Base-by-base conservation (phyloP, 2,888 invertebrate species). In the Tinea pellionella region DNA sequence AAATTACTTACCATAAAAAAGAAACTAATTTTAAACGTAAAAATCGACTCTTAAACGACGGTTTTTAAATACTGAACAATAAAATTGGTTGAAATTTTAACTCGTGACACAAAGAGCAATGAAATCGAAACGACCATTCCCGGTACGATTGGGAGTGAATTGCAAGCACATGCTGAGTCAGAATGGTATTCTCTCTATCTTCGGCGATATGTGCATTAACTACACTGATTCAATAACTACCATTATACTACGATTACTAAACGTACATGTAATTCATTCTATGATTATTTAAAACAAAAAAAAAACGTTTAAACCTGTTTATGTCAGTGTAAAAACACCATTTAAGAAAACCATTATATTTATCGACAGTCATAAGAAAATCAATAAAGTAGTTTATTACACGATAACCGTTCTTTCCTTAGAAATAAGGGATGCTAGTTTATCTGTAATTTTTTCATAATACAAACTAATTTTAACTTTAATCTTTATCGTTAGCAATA, bases 151-250 rank as follows among this genome's bases (percentile, higher is more conserved):
- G 15, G 3, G 15, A 9, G 47, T 47, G 15, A 16, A 47, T 47
- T 47, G 47, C 47, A 47, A 15, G 16, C 47, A 9, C 47, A 15
- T n/a, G 16, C 47, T 41, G 8, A 41, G 41, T 12, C 12, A 41
- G 41, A 41, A 41, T 41, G 13, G 13, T 6, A 41, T 41, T 8
- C 41, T 8, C 41, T 41, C 41, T 47, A 47, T 47, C 47, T 16
- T 47, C 16, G 47, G 13, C 15, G 16, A 47, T 47, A 47, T 47
- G 41, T 41, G 47, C 47, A 47, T 47, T 47, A 47, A 47, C 47
- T 15, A 47, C 47, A 15, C 47, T 47, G 47, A 47, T 47, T 47
- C 47, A 16, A 47, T 47, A 47, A 47, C 47, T 15, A 47, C 47
- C 24, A 24, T 47, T 47, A 16, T 15, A 47, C 8, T n/a, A 15